Evolutionary conservation across 2,797 vertebrate genomes (phyloP), one percentile per base, ranked within the genome.

Genomic region (Xenops minutus): DNA sequence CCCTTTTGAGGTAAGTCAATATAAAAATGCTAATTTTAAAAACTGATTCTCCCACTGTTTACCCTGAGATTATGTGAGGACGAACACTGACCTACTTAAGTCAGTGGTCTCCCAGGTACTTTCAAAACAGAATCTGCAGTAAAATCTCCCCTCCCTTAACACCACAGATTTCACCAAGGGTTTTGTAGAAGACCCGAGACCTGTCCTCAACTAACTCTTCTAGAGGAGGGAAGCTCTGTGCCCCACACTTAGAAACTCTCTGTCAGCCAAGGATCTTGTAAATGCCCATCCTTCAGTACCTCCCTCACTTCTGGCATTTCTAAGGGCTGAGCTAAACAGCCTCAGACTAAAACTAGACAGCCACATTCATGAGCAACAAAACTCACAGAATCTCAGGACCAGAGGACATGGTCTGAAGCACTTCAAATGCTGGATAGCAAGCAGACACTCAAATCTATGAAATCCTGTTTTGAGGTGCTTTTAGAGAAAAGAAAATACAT

Each of bases 331-430:
- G 32, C 6, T 19, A 16, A 21, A 16, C 16, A 46, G 43, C 30
- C 58, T 34, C 34, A 56, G 13, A 54, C 27, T 30, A 66, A 46
- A 93, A 69, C 18, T 18, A 26, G 27, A 36, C 19, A 88, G 56
- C 8, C 48, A 67, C 17, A 8, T 24, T 34, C 11, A 48, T 9
- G 12, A 63, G 46, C 44, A 81, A 10, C 4, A 0, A 1, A 13
- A 41, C 15, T 20, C n/a, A 11, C 0, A 27, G 27, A 52, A 23
- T 12, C 51, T 30, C 26, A 59, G 58, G 58, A 37, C 2, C 9
- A 30, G 37, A 39, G 37, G 37, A 61, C 17, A 7, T 4, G 19
- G 26, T 20, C 27, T 39, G 29, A 29, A 39, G 84, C 56, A 76
- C 43, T 49, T 73, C 26, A 55, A 23, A 29, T 49, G 29, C 62